Evolutionary conservation across 2,888 invertebrate species (phyloP).

Genomic region (Barypeithes pellucidus): DNA sequence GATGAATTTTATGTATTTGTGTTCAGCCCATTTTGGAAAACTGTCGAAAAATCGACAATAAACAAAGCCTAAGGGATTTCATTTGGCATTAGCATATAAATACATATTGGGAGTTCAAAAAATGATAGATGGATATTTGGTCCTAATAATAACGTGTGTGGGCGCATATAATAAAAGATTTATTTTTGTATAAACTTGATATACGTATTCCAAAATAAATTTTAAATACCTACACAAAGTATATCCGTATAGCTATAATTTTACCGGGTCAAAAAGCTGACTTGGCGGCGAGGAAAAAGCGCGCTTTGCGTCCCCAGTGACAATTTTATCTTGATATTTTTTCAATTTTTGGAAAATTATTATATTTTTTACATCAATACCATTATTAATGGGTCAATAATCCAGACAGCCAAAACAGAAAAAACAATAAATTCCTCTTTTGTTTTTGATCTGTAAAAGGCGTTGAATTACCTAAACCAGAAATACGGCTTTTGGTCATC

Average conservation of each 20-base stretch:
- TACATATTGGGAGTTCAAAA: slow-evolving; percentile 25
- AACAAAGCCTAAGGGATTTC: slow-evolving; percentile 16
- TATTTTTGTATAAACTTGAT: not conserved
- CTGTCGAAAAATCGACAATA: slow-evolving; percentile 18
- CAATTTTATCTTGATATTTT: too few relatives aligned
- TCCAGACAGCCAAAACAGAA: not conserved
- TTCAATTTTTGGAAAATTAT: too few relatives aligned
- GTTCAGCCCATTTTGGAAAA: not conserved
- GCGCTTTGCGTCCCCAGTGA: too few relatives aligned
- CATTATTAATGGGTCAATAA: slow-evolving; percentile 7
- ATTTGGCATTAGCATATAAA: slow-evolving; percentile 31
- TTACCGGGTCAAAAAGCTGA: too few relatives aligned
- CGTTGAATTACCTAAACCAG: slow-evolving; percentile 11
- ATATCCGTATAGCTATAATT: too few relatives aligned
- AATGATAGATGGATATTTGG: slow-evolving; percentile 1
- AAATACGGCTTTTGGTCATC: not conserved
- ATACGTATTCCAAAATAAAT: too few relatives aligned
- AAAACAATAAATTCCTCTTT: not conserved
- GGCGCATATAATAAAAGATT: not conserved
- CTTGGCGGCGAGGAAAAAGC: too few relatives aligned
- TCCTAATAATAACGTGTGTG: not conserved
- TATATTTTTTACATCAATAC: not conserved
- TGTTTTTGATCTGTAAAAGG: slow-evolving; percentile 16
- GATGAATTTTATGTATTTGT: not conserved
- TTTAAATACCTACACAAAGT: too few relatives aligned